Evolutionary conservation across 2,113 vertebrate genomes (phyloP), one percentile per base, ranked within the genome.

Genomic region (Melanerpes formicivorus): DNA sequence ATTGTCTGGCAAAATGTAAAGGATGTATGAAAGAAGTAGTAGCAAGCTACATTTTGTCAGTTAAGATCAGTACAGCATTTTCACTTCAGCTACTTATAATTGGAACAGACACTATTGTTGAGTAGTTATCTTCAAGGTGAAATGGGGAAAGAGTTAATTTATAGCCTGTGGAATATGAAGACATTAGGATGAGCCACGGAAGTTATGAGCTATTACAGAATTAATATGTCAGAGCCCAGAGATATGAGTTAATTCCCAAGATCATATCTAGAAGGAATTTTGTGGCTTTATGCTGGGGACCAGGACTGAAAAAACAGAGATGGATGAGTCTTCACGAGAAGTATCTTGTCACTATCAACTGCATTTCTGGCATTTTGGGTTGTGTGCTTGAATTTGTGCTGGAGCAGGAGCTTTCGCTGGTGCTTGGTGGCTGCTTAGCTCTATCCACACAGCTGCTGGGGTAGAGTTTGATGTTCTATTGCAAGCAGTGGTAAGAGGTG

Each of bases 341-440:
- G 2, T 32, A 27, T 37, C 18, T 83, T 0, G 1, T 77, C 7
- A 5, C 27, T 40, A 4, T 40, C 11, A 63, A 22, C 5, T 83
- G 30, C 17, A 12, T 76, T 93, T 80, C 30, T 50, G 0, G 59
- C 10, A 6, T 60, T 67, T 67, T 52, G 75, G 48, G 30, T 27
- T 80, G 5, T 7, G 5, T 1, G 10, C 5, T 3, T 18, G 32
- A 85, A 4, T 29, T 65, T 73, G 13, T 59, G 34, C 50, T 65
- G 27, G 22, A 77, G 70, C 17, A 16, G 12, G 12, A n/a, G 14
- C 32, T 71, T 84, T 14, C 69, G 29, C 70, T 82, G 64, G 50
- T 79, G 30, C 17, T 1, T 66, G 55, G 18, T 30, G 21, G 23
- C 15, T 3, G 8, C 66, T 81, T 22, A 52, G 37, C 11, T 87